phyloP scores from a whole-genome alignment of 1,140 invertebrate genomes.

The Elysia chlorotica region DNA sequence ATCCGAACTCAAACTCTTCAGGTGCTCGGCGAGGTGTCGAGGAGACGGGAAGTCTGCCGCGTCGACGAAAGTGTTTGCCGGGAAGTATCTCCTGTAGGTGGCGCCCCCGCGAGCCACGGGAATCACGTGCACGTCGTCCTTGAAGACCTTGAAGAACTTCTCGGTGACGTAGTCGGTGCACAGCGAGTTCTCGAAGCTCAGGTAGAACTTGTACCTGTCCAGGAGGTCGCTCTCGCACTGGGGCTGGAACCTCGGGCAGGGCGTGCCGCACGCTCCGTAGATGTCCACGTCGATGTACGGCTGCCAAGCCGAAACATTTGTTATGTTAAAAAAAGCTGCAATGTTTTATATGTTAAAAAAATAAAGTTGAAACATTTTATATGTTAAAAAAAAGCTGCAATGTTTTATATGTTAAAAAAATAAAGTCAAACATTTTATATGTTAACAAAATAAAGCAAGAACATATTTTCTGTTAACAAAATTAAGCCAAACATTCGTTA shows the following conservation, averaged over 20 bases:
- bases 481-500: too few relatives aligned
- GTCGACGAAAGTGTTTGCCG: constrained; percentile 2
- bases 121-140: neutral
- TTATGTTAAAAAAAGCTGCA: neutral
- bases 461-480: neutral
- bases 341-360: constrained; percentile 41
- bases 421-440: neutral
- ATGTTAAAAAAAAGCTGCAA: neutral
- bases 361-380: neutral
- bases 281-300: constrained; percentile 72
- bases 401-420: neutral
- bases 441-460: neutral
- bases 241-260: neutral
- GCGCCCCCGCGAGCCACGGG: constrained; percentile 13
- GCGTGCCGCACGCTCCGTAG: constrained; percentile 69
- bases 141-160: constrained; percentile 10
- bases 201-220: constrained; percentile 10
- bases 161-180: constrained; percentile 18
- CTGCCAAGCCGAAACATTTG: constrained; percentile 22
- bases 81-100: constrained; percentile 8
- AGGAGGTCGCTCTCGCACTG: neutral
- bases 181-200: constrained; percentile 17
- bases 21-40: constrained; percentile 4
- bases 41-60: constrained; percentile 14
- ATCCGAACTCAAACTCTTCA: constrained; percentile 10